Percentiles rank a stretch among this genome's conserved stretches.
Conservation (phyloP, 1,140 invertebrate species). For the Harlomillsia oculata region DNA sequence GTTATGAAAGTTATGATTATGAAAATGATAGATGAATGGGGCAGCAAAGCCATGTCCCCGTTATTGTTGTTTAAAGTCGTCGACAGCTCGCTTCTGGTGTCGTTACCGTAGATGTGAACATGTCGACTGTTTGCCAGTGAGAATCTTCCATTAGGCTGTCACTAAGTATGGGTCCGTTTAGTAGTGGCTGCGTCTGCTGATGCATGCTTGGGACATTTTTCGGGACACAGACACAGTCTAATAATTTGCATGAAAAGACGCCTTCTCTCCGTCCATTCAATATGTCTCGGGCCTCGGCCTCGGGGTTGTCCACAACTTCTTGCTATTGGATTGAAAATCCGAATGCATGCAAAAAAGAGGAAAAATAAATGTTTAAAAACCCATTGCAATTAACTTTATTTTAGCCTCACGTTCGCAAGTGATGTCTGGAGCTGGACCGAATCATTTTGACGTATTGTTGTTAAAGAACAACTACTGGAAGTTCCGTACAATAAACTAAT, state of each 20-base stretch:
- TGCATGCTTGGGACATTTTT: too few species aligned
- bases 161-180: too few species aligned
- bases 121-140: conserved; percentile 21
- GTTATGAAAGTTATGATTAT: too few species aligned
- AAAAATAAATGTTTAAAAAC: background rate
- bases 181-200: background rate
- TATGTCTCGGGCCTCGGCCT: too few species aligned
- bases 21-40: too few species aligned
- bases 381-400: background rate
- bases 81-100: background rate
- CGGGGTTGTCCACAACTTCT: conserved; percentile 48
- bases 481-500: conserved; percentile 72
- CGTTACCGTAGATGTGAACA: background rate
- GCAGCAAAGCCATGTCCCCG: background rate
- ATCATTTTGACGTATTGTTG: conserved; percentile 69
- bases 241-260: conserved; percentile 79
- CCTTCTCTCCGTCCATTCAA: conserved; percentile 83
- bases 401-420: conserved; percentile 72
- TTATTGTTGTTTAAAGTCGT: background rate
- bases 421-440: conserved; percentile 71
- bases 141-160: conserved; percentile 22
- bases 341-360: background rate
- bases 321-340: conserved; percentile 26
- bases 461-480: conserved; percentile 76
- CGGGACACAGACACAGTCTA: too few species aligned